Conservation (phyloP, 2,797 vertebrate species). For the Acropternis orthonyx region DNA sequence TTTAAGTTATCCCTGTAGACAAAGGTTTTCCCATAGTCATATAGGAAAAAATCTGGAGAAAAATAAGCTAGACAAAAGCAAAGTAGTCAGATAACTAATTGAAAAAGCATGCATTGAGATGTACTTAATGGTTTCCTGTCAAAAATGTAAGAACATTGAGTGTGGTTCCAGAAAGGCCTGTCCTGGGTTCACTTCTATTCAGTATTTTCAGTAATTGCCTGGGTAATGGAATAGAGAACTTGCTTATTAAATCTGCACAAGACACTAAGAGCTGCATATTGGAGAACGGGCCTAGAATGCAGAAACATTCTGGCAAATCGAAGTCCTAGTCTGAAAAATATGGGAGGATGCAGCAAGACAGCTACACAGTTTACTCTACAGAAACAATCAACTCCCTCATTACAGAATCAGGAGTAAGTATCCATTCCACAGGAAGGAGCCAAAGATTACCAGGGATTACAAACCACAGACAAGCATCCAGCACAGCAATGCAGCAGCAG, state of each 20-base stretch:
- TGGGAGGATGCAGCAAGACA: background rate
- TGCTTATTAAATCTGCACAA: conserved; percentile 57
- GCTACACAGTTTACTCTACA: background rate
- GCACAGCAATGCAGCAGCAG: background rate
- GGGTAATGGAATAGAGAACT: conserved; percentile 47
- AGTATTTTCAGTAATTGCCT: conserved; percentile 50
- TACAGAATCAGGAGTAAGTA: background rate
- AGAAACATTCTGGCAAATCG: background rate
- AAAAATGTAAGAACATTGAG: conserved; percentile 25
- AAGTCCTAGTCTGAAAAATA: background rate
- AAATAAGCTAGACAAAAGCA: background rate
- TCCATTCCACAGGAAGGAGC: background rate
- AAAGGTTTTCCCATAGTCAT: background rate
- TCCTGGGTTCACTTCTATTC: conserved; percentile 35
- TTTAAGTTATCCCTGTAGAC: background rate
- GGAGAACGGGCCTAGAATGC: conserved; percentile 1
- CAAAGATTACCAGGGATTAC: background rate
- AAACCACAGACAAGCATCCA: background rate
- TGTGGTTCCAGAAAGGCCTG: conserved; percentile 38
- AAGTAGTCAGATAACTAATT: conserved; percentile 28
- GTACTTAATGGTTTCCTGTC: conserved; percentile 48
- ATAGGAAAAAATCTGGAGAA: background rate
- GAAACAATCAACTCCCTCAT: background rate
- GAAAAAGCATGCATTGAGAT: background rate
- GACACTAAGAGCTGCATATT: background rate